These are phyloP conservation scores for Diorhabda sublineata DNA, from an alignment of 1,140 invertebrate genomes.

Conservation along the genomic window DNA sequence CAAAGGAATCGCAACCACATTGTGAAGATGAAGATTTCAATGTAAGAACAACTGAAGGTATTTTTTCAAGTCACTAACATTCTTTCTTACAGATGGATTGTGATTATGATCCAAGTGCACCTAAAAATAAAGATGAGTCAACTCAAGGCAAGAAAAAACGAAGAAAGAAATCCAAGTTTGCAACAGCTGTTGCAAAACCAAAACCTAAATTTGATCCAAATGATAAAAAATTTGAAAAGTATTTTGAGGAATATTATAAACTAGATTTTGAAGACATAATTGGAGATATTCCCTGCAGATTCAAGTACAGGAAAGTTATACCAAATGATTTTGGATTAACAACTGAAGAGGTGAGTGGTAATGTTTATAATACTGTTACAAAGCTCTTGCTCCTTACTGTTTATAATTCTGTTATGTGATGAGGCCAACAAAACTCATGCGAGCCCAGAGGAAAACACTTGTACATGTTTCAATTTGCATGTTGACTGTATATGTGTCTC, in stretches of 20 bases:
- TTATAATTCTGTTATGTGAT: no score
- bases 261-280: constrained; percentile 94
- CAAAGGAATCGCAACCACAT: constrained; percentile 50
- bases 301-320: constrained; percentile 86
- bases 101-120: constrained; percentile 66
- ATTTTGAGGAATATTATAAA: constrained; percentile 91
- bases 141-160: constrained; percentile 57
- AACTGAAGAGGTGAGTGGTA: constrained; percentile 70
- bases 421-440: no score
- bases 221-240: constrained; percentile 77
- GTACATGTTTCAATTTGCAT: no score
- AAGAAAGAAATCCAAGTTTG: constrained; percentile 64
- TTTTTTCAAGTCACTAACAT: not conserved
- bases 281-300: constrained; percentile 83
- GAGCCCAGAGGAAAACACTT: no score
- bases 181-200: constrained; percentile 61
- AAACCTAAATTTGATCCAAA: constrained; percentile 80
- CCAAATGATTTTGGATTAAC: constrained; percentile 91
- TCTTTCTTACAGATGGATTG: constrained; percentile 72
- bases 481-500: no score
- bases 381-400: no score
- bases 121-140: constrained; percentile 56
- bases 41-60: constrained; percentile 49
- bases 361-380: no score
- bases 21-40: constrained; percentile 80